A percentile compares a stretch with the other conserved stretches of the same genome.
phyloP scores from a whole-genome alignment of 2,888 invertebrate species.

The Cinara cedri region DNA sequence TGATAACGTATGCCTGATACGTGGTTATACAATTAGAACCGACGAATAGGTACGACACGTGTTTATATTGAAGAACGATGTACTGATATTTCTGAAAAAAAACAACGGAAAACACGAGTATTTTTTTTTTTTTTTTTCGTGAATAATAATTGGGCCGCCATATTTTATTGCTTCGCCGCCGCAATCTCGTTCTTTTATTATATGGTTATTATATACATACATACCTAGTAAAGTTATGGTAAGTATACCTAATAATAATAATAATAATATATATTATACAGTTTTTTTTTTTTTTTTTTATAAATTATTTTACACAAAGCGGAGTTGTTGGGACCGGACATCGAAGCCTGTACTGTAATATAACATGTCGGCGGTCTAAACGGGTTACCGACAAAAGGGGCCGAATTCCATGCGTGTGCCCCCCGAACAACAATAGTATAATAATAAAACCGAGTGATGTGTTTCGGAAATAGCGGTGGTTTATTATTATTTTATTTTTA shows the following conservation, averaged over 20 bases:
- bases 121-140: too few species aligned
- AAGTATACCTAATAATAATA: too few species aligned
- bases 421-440: background rate
- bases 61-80: too few species aligned
- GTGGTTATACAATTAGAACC: too few species aligned
- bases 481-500: background rate
- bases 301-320: background rate
- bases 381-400: conserved; percentile 16
- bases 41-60: too few species aligned
- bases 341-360: background rate
- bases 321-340: background rate
- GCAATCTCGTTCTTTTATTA: background rate
- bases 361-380: background rate
- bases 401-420: background rate
- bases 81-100: too few species aligned
- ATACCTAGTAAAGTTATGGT: too few species aligned
- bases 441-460: background rate
- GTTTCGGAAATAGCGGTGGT: background rate
- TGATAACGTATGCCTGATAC: too few species aligned
- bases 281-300: too few species aligned
- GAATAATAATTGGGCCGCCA: too few species aligned
- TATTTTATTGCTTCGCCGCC: background rate
- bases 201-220: background rate
- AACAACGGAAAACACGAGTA: too few species aligned
- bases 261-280: too few species aligned